Conservation (phyloP, 2,797 vertebrate genomes). For the Alfaro cultratus region DNA sequence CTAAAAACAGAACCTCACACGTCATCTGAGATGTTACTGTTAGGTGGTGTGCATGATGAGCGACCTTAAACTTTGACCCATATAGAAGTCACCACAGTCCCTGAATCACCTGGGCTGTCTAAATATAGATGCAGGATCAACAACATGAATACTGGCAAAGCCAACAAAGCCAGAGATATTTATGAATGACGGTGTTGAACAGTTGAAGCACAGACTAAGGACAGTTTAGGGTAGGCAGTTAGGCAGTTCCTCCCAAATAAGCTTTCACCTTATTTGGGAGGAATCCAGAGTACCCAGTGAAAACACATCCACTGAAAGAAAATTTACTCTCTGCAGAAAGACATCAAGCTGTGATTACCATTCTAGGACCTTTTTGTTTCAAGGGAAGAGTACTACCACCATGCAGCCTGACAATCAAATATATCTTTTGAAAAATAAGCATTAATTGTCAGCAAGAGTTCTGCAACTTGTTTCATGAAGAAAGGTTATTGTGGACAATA, state of each 20-base stretch:
- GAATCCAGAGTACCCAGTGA: background rate
- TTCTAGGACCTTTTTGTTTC: background rate
- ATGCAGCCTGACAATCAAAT: background rate
- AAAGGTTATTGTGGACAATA: background rate
- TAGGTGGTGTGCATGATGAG: conserved; percentile 6
- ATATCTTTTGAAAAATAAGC: background rate
- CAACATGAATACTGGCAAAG: conserved; percentile 15
- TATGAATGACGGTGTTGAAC: background rate
- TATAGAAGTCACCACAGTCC: conserved; percentile 37
- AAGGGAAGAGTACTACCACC: background rate
- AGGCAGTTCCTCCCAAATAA: no score
- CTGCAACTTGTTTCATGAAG: background rate
- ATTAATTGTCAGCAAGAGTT: background rate
- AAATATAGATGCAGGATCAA: conserved; percentile 49
- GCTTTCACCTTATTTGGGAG: background rate
- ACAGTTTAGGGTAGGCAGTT: no score
- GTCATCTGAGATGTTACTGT: background rate
- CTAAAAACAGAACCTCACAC: background rate
- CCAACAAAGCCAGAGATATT: background rate
- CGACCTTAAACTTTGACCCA: conserved; percentile 49
- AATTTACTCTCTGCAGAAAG: background rate
- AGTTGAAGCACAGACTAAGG: background rate
- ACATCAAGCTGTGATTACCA: background rate
- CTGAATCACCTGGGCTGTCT: conserved; percentile 34
- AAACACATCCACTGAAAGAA: background rate